These are phyloP conservation scores for Nasonia giraulti DNA, from an alignment of 1,140 invertebrate species.

Conservation along the genomic window DNA sequence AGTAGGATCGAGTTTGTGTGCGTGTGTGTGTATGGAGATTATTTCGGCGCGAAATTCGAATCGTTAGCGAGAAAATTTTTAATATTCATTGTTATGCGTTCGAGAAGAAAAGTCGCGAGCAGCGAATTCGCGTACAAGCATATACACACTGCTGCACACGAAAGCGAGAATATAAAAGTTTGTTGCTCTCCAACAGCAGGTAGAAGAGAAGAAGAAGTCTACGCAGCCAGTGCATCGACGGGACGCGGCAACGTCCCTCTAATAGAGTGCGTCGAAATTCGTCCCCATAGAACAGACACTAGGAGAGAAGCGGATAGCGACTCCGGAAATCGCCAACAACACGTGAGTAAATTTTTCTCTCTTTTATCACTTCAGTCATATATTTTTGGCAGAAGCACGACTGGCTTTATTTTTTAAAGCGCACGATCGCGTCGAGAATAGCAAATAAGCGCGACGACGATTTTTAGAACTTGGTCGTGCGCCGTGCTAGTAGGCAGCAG, in stretches of 20 bases:
- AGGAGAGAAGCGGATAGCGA: background rate
- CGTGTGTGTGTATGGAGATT: too few relatives aligned
- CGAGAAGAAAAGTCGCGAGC: too few relatives aligned
- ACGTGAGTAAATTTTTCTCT: background rate
- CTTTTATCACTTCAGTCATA: too few relatives aligned
- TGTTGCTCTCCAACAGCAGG: conserved; percentile 15
- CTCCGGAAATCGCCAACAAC: conserved; percentile 1
- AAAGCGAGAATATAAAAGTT: conserved; percentile 7
- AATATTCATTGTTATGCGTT: too few relatives aligned
- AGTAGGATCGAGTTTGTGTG: background rate
- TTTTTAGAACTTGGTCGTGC: background rate
- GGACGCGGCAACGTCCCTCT: too few relatives aligned
- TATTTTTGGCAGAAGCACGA: too few relatives aligned
- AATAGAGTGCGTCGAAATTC: too few relatives aligned
- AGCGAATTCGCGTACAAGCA: background rate
- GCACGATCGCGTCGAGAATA: background rate
- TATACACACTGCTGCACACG: background rate
- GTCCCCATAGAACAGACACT: background rate
- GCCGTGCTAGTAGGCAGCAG: background rate
- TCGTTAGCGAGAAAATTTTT: too few relatives aligned
- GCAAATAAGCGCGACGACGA: background rate
- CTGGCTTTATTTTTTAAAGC: too few relatives aligned
- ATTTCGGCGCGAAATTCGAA: too few relatives aligned
- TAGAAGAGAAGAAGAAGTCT: conserved; percentile 1
- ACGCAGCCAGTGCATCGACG: background rate